Percentiles rank a stretch among this genome's conserved stretches.
These are phyloP conservation scores for Pegoplata infirma DNA, from an alignment of 2,888 invertebrate species.

Conservation along the genomic window DNA sequence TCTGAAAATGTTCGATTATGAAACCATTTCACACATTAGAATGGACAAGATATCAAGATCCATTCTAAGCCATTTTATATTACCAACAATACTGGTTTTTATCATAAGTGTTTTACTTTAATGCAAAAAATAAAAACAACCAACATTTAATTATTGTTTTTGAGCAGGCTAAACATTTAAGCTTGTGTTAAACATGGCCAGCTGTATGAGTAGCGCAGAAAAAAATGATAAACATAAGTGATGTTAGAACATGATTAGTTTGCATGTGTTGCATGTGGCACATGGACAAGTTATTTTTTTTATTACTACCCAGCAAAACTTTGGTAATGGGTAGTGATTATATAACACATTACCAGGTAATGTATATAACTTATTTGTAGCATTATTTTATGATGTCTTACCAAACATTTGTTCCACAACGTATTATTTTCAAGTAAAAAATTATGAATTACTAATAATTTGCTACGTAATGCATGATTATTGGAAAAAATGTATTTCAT, in stretches of 20 bases:
- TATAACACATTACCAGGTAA: too few species aligned
- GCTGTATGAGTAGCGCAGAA: slow-evolving; percentile 30
- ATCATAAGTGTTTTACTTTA: neutral
- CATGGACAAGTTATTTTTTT: slow-evolving; percentile 51
- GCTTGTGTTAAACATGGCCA: slow-evolving; percentile 29
- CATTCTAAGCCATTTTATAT: neutral
- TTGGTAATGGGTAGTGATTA: too few species aligned
- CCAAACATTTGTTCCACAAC: too few species aligned
- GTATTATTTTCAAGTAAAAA: too few species aligned
- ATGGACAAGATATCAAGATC: neutral
- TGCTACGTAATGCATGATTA: too few species aligned
- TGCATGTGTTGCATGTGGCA: slow-evolving; percentile 57
- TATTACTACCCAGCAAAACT: too few species aligned
- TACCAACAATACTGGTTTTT: neutral
- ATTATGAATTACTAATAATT: too few species aligned
- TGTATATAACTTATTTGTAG: too few species aligned
- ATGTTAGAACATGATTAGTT: slow-evolving; percentile 55
- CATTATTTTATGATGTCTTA: too few species aligned
- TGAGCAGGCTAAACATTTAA: slow-evolving; percentile 47
- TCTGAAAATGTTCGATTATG: slow-evolving; percentile 41
- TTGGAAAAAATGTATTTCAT: too few species aligned
- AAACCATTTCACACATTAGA: slow-evolving; percentile 55
- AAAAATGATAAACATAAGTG: slow-evolving; percentile 7
- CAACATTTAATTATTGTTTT: slow-evolving; percentile 55
- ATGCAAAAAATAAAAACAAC: neutral